These are phyloP conservation scores for Botia almorhae DNA, from an alignment of 2,797 vertebrate species.

Conservation along the genomic window DNA sequence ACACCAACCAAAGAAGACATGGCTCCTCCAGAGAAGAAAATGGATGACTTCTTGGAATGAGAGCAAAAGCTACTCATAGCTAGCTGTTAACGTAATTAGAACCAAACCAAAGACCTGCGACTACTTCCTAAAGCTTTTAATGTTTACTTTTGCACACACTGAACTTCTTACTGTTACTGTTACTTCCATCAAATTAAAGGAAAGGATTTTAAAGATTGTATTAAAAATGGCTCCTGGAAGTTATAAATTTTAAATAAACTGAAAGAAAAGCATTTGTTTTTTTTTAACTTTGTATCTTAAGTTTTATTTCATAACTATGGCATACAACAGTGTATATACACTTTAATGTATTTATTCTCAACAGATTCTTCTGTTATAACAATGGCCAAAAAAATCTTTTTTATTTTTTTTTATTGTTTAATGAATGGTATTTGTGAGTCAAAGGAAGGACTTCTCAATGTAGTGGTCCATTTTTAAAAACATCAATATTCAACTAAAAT, in stretches of 20 bases:
- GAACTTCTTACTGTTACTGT: conserved; percentile 64
- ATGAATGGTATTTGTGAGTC: background rate
- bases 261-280: too few relatives aligned
- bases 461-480: background rate
- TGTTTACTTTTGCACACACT: conserved; percentile 54
- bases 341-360: conserved; percentile 54
- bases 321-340: conserved; percentile 20
- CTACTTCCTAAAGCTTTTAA: conserved; percentile 2
- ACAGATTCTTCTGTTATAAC: conserved; percentile 21
- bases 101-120: conserved; percentile 39
- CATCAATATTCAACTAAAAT: conserved; percentile 7
- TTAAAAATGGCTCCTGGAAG: conserved; percentile 17
- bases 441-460: background rate
- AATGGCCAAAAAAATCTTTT: conserved; percentile 48
- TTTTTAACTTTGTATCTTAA: too few relatives aligned
- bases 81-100: conserved; percentile 56
- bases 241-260: background rate
- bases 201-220: conserved; percentile 10
- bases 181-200: conserved; percentile 40
- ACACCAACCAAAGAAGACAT: conserved; percentile 74
- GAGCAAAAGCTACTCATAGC: conserved; percentile 88
- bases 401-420: background rate
- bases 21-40: conserved; percentile 85
- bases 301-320: conserved; percentile 51
- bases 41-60: conserved; percentile 95